These are phyloP conservation scores for Erpornis zantholeuca DNA, from an alignment of 2,113 vertebrate genomes.

Conservation along the genomic window DNA sequence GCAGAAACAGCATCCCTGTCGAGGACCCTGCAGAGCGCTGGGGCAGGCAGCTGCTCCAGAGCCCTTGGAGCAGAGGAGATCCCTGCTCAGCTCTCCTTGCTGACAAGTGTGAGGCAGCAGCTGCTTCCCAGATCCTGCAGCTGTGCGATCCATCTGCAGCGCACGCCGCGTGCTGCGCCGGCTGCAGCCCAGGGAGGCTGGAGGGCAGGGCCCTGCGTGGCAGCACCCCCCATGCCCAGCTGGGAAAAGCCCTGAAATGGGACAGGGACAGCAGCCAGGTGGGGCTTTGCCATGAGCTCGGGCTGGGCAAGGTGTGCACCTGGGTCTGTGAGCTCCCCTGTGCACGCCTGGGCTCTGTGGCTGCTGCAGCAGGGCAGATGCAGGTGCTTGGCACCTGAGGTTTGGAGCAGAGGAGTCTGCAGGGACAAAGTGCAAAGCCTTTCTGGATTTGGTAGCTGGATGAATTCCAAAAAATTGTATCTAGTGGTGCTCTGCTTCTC, in stretches of 20 bases:
- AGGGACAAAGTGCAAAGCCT: background rate
- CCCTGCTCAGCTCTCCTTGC: background rate
- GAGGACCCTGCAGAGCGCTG: background rate
- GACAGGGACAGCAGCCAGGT: background rate
- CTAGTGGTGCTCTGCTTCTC: background rate
- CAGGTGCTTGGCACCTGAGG: background rate
- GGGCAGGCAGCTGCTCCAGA: background rate
- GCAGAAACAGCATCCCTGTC: accelerated
- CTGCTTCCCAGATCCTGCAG: constrained; percentile 8
- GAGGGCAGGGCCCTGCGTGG: background rate
- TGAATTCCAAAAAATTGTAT: accelerated
- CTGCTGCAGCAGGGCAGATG: background rate
- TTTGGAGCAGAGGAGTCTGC: background rate
- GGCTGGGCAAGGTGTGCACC: accelerated
- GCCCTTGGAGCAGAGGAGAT: background rate
- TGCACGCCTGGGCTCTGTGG: background rate
- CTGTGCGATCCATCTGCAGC: background rate
- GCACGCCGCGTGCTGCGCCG: background rate
- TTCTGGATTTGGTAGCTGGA: background rate
- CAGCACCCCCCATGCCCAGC: background rate
- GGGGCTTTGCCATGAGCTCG: background rate
- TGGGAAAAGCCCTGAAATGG: background rate
- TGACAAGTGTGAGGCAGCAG: background rate
- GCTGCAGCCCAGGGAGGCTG: background rate
- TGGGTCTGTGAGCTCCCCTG: background rate